Percentiles rank a stretch among this genome's conserved stretches.
These are phyloP conservation scores for Gisinianus flammeolus DNA, from an alignment of 2,888 invertebrate species.

Conservation along the genomic window DNA sequence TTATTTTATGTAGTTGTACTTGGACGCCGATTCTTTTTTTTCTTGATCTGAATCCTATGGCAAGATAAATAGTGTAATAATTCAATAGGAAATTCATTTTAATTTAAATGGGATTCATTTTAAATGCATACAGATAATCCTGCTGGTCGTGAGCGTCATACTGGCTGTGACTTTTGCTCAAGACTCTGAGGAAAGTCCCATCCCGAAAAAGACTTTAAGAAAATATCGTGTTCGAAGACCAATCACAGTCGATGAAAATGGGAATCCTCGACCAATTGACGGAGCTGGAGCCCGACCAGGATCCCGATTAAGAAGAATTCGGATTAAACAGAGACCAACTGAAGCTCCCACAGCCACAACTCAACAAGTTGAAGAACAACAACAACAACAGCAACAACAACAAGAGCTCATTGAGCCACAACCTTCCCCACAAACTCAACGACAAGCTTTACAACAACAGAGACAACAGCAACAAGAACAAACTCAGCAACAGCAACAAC, in stretches of 20 bases:
- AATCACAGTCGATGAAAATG: conserved; percentile 42
- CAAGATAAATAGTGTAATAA: too few species aligned
- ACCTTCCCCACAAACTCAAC: neutral
- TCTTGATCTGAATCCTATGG: too few species aligned
- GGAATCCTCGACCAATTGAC: conserved; percentile 42
- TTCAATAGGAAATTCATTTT: too few species aligned
- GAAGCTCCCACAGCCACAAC: conserved; percentile 36
- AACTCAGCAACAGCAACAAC: conserved; percentile 13
- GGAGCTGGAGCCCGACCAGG: neutral
- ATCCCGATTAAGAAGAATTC: conserved; percentile 38
- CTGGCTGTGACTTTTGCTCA: too few species aligned
- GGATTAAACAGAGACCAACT: conserved; percentile 47
- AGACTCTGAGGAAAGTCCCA: conserved; percentile 56
- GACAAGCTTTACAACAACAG: conserved; percentile 9
- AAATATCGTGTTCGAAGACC: conserved; percentile 57
- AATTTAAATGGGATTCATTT: too few species aligned
- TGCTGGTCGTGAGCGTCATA: too few species aligned
- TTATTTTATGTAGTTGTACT: too few species aligned
- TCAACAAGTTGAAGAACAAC: conserved; percentile 8
- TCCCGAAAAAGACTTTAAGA: conserved; percentile 55
- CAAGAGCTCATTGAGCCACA: conserved; percentile 11
- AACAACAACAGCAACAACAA: neutral
- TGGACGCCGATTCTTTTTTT: too few species aligned
- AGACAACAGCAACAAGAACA: conserved; percentile 17
- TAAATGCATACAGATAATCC: too few species aligned